Evolutionary conservation across 2,888 invertebrate species (phyloP).

Genomic region (Penaeus monodon): DNA sequence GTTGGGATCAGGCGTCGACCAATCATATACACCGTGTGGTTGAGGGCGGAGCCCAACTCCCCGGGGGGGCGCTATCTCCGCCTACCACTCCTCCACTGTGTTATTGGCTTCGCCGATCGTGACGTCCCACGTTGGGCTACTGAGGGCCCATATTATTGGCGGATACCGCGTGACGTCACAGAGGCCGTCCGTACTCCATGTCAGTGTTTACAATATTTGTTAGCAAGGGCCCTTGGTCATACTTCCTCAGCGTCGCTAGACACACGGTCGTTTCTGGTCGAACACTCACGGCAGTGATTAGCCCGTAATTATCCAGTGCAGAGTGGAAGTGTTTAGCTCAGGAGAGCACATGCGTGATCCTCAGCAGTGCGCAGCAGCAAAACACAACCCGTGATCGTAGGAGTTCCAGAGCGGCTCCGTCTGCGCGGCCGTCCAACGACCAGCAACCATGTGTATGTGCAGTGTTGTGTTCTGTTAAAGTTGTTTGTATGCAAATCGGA

Average conservation of each 20-base stretch:
- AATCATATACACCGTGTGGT: constrained; percentile 34
- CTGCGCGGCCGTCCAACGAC: constrained; percentile 36
- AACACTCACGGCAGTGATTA: constrained; percentile 52
- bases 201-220: constrained; percentile 65
- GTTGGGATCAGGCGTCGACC: constrained; percentile 52
- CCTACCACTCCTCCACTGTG: constrained; percentile 29
- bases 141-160: constrained; percentile 65
- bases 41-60: constrained; percentile 44
- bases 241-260: constrained; percentile 57
- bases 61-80: constrained; percentile 46
- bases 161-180: constrained; percentile 61
- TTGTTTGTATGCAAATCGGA: constrained; percentile 56
- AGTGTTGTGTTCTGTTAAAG: constrained; percentile 43
- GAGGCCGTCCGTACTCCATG: constrained; percentile 53
- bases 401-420: constrained; percentile 31
- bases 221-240: constrained; percentile 60
- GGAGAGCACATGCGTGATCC: constrained; percentile 27
- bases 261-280: constrained; percentile 60
- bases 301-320: constrained; percentile 47
- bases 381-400: constrained; percentile 22
- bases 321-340: constrained; percentile 41
- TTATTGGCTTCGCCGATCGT: constrained; percentile 56
- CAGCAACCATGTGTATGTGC: constrained; percentile 56
- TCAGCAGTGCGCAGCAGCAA: constrained; percentile 46
- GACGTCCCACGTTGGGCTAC: constrained; percentile 65